phyloP scores from a whole-genome alignment of 1,140 invertebrate species.

The Cyrtorhinus lividipennis region DNA sequence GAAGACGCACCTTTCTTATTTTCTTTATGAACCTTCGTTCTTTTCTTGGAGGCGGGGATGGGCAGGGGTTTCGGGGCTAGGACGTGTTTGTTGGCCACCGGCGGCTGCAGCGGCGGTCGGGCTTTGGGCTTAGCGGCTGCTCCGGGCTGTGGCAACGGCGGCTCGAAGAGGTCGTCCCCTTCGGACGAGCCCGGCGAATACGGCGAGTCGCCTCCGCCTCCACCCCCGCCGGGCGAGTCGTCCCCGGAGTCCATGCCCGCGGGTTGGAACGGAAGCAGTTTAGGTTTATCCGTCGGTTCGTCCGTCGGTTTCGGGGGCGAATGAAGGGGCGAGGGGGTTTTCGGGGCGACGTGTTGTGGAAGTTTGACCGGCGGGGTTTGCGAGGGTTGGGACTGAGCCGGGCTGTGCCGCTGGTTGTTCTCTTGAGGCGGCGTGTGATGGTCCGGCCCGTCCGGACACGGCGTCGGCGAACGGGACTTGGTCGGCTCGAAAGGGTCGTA shows the following conservation, averaged over 20 bases:
- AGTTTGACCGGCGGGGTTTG: background rate
- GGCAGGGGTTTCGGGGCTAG: background rate
- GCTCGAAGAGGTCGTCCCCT: conserved; percentile 73
- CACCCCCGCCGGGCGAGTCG: conserved; percentile 21
- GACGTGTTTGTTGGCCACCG: conserved; percentile 8
- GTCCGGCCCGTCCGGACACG: conserved; percentile 22
- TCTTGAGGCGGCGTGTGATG: background rate
- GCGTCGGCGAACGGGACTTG: conserved; percentile 50
- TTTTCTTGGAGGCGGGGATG: conserved; percentile 24
- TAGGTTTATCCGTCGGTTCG: background rate
- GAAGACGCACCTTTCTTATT: conserved; percentile 27
- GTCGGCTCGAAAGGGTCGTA: conserved; percentile 82
- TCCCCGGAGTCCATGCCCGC: conserved; percentile 17
- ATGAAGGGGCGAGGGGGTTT: conserved; percentile 10
- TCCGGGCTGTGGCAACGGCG: conserved; percentile 36
- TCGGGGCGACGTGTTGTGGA: conserved; percentile 14
- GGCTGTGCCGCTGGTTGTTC: background rate
- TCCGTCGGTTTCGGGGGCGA: conserved; percentile 12
- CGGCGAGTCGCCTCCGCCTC: conserved; percentile 43
- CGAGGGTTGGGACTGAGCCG: background rate
- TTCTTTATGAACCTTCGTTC: conserved; percentile 27
- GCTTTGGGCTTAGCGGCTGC: conserved; percentile 24
- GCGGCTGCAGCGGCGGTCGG: conserved; percentile 36
- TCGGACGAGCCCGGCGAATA: conserved; percentile 71
- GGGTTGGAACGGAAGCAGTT: conserved; percentile 12